A percentile compares a stretch with the other conserved stretches of the same genome.
phyloP scores from a whole-genome alignment of 2,888 invertebrate species.

The Luffia ferchaultella region DNA sequence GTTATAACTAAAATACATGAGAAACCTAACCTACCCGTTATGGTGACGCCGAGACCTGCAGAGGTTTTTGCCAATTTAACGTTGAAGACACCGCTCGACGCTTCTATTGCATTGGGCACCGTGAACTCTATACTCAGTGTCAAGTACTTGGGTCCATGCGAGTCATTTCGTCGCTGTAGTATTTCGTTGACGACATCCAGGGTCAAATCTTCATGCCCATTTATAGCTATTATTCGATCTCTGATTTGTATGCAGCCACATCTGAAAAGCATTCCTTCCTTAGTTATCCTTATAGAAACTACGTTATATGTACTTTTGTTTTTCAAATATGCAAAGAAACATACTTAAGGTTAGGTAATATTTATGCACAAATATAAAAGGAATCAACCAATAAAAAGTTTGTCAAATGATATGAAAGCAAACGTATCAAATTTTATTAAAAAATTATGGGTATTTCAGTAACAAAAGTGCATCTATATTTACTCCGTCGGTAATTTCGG shows the following conservation, averaged over 20 bases:
- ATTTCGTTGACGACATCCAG: constrained; percentile 68
- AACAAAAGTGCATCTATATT: too few relatives aligned
- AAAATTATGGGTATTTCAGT: too few relatives aligned
- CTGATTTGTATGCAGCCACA: constrained; percentile 80
- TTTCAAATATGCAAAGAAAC: too few relatives aligned
- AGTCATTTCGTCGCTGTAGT: constrained; percentile 63
- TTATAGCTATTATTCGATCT: constrained; percentile 85
- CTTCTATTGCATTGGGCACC: constrained; percentile 90
- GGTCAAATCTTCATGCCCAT: constrained; percentile 76
- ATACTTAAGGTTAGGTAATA: too few relatives aligned
- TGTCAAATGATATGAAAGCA: too few relatives aligned
- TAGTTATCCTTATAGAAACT: too few relatives aligned
- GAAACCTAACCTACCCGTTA: constrained; percentile 68
- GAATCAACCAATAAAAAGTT: too few relatives aligned
- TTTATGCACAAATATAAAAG: too few relatives aligned
- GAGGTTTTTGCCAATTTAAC: constrained; percentile 85
- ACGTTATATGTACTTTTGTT: too few relatives aligned
- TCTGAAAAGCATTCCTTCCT: constrained; percentile 34
- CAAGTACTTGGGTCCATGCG: constrained; percentile 70
- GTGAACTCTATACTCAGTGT: constrained; percentile 88
- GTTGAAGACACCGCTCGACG: constrained; percentile 89
- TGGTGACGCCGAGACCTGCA: constrained; percentile 88
- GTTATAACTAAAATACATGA: neutral
- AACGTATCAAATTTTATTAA: too few relatives aligned
- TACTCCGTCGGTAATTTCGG: too few relatives aligned